Conservation (phyloP, 1,140 invertebrate species). For the Heliconius hermathena region DNA sequence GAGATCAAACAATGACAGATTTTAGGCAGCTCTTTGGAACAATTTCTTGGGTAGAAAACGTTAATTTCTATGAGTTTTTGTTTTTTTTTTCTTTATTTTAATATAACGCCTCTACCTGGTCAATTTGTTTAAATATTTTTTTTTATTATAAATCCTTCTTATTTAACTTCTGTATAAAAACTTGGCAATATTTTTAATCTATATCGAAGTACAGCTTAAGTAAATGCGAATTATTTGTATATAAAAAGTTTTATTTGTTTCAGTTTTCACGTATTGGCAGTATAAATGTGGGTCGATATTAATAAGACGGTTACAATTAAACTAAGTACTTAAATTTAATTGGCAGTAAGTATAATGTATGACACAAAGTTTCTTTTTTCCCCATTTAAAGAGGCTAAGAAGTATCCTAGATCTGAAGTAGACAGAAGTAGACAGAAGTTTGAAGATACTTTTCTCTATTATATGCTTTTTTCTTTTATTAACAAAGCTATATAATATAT, state of each 20-base stretch:
- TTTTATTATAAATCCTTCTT: constrained; percentile 8
- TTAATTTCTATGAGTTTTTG: constrained; percentile 46
- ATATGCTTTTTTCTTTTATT: not conserved
- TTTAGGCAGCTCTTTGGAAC: constrained; percentile 81
- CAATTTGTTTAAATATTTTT: constrained; percentile 32
- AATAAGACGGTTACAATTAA: constrained; percentile 7
- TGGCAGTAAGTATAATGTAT: constrained; percentile 6
- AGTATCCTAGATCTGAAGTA: not conserved
- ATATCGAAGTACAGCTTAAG: not conserved
- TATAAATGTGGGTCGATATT: not conserved
- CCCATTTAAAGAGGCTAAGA: not conserved
- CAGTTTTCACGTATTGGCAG: not conserved
- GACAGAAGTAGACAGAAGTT: not conserved
- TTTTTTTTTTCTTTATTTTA: constrained; percentile 30
- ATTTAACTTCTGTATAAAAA: constrained; percentile 33
- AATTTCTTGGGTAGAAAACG: constrained; percentile 66
- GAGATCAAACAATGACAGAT: constrained; percentile 79
- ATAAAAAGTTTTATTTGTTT: not conserved
- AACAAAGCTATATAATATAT: not conserved
- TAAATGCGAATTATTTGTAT: not conserved
- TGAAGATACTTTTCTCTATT: not conserved
- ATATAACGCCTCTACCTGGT: constrained; percentile 33
- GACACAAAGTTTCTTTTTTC: not conserved
- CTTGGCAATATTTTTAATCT: constrained; percentile 29
- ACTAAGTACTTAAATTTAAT: constrained; percentile 6